Base-by-base conservation (phyloP, 2,888 invertebrate species). In the Hermaeophaga mercurialis region DNA sequence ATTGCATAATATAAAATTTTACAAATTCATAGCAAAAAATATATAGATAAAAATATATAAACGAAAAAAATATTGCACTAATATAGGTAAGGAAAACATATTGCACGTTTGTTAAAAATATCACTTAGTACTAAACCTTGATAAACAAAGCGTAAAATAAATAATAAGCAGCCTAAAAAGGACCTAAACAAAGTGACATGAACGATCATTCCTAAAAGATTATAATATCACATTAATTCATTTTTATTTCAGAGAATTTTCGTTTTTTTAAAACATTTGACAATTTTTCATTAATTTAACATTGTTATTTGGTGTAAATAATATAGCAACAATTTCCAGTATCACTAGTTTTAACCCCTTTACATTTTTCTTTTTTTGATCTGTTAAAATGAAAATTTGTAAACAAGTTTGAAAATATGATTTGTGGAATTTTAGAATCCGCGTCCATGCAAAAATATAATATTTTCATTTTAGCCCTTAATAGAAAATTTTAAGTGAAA, bases 51-150 rank as follows among this genome's bases (percentile, higher is more conserved):
- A 46, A 47, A 36, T 15, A 24, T 12, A 44, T 46, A 46, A 8
- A 15, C 18, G 9, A 18, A 14, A 12, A 49, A 39, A 39, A 39
- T 49, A 49, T 41, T 41, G 28, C 41, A 50, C 18, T 39, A 28
- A 9, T n/a, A 19, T 24, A 36, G 47, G 47, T 36, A 47, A 48
- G 8, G 24, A 52, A 44, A 52, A 34, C 33, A 19, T 44, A 52
- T 52, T 52, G 52, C 52, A 52, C 44, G 11, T 34, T 50, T 17
- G 43, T 22, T 50, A 24, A 19, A 43, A 41, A 43, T 50, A 43
- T 43, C 50, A 43, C 43, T 46, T 46, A 18, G n/a, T n/a, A 46
- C 41, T 22, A 8, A 41, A 22, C 22, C 36, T 36, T 34, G n/a
- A n/a, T n/a, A 28, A 28, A 28, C 14, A 17, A 12, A 46, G 18